Base-by-base conservation (phyloP, 2,797 vertebrate species). In the Galaxias olidus region DNA sequence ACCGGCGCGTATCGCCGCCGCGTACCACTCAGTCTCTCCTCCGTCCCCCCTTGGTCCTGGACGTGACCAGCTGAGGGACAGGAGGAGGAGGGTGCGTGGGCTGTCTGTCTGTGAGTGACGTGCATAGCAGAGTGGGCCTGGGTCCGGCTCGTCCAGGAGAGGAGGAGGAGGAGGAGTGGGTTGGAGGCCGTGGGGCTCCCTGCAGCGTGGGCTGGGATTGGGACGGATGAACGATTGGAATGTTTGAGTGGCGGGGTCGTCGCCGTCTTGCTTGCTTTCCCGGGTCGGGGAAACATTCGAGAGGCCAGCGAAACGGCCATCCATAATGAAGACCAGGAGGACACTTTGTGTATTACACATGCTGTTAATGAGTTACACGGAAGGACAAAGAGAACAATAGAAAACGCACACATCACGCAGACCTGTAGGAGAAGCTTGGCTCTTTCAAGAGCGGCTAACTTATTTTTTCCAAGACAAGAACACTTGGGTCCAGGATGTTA, bases 61-160 rank as follows among this genome's bases (percentile, higher is more conserved):
- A n/a, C n/a, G n/a, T n/a, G n/a, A n/a, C n/a, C n/a, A n/a, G n/a
- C n/a, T n/a, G n/a, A n/a, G n/a, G n/a, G n/a, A n/a, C n/a, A n/a
- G 65, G 69, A 81, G 70, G 73, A 76, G 72, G 69, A 63, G 69
- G 71, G 68, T 70, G 58, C 78, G 63, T 72, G 44, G 18, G 44
- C 57, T 64, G 71, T 89, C 84, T 86, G 82, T 77, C 63, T 66
- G 71, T 89, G 85, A 87, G 82, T 77, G 85, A 88, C 84, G 80
- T 84, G 76, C 74, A 78, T 73, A 79, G 61, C 65, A 55, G 46
- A 81, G 80, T 81, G 74, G 74, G 67, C 75, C 61, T 61, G 52
- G 69, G 63, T 75, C 63, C 65, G 61, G 74, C 64, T 68, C n/a
- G 10, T 77, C 78, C 73, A 77, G 69, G 75, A 15, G 52, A 10